phyloP scores from a whole-genome alignment of 37 sponge, comb jelly and placozoan species.

The Hormiphora californensis region DNA sequence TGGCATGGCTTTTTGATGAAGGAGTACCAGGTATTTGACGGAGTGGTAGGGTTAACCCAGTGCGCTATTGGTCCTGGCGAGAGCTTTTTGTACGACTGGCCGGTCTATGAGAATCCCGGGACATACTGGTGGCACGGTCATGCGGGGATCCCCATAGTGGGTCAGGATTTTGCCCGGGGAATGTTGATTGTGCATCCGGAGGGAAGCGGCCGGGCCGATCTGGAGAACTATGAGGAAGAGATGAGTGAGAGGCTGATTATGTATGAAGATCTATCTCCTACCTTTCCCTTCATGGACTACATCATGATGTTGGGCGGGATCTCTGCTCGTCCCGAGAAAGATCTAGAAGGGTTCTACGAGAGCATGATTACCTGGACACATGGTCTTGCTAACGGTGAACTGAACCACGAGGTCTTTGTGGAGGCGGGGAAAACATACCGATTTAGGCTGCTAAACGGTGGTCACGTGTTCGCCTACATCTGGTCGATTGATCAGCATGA shows the following conservation, averaged over 20 bases:
- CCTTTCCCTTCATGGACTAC: neutral
- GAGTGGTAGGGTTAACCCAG: conserved; percentile 65
- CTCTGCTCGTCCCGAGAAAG: neutral
- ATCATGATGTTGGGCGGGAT: neutral
- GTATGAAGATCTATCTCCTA: conserved; percentile 57
- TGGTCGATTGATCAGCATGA: conserved; percentile 72
- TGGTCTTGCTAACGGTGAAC: conserved; percentile 68
- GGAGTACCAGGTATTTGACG: neutral
- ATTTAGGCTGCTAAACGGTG: conserved; percentile 70
- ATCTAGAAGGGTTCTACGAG: neutral
- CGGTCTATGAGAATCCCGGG: conserved; percentile 60
- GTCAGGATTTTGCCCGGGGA: conserved; percentile 64
- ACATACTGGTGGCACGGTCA: conserved; percentile 86
- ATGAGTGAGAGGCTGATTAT: conserved; percentile 57
- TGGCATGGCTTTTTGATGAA: conserved; percentile 13
- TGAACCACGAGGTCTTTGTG: conserved; percentile 52
- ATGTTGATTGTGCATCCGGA: neutral
- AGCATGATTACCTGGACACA: neutral
- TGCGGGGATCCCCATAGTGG: conserved; percentile 59
- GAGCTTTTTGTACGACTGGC: conserved; percentile 60
- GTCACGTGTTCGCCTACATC: conserved; percentile 58
- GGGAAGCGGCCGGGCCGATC: neutral
- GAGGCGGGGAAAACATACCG: conserved; percentile 61
- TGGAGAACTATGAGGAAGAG: neutral
- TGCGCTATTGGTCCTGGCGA: conserved; percentile 66